These are phyloP conservation scores for Parazoanthus atlanticus DNA, from an alignment of 92 coral and sea anemone species.

Conservation along the genomic window DNA sequence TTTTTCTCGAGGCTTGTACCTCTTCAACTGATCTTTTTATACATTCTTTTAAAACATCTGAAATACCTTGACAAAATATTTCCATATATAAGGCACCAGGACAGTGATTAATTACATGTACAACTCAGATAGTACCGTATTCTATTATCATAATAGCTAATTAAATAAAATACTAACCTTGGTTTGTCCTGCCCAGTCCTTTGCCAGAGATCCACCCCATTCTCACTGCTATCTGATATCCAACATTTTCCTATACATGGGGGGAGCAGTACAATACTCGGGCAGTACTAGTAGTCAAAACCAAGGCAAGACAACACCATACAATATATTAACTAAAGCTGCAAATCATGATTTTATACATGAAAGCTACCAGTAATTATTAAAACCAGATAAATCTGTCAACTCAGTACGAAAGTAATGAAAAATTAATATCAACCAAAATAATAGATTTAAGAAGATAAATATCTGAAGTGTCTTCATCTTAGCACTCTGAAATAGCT, in stretches of 20 bases:
- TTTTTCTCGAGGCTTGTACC: background rate
- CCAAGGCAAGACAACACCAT: conserved; percentile 61
- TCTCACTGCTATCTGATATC: conserved; percentile 93
- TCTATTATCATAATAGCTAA: too few species aligned
- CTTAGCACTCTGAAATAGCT: too few species aligned
- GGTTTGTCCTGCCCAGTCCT: conserved; percentile 92
- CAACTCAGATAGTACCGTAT: too few species aligned
- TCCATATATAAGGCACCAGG: too few species aligned
- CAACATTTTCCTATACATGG: conserved; percentile 94
- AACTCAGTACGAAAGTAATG: too few species aligned
- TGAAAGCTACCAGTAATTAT: too few species aligned
- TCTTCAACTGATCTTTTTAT: background rate
- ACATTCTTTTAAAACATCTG: background rate
- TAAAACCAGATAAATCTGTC: too few species aligned
- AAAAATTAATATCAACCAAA: too few species aligned
- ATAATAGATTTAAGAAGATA: too few species aligned
- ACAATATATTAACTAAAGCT: conserved; percentile 4
- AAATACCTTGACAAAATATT: background rate
- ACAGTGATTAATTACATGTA: too few species aligned
- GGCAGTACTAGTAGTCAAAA: conserved; percentile 98
- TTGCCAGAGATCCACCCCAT: conserved; percentile 95
- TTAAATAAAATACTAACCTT: conserved; percentile 64
- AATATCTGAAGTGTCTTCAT: too few species aligned
- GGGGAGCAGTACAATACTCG: conserved; percentile 84
- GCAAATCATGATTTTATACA: background rate